Conservation (phyloP, 1,140 invertebrate genomes). For the Neelides sp. region DNA sequence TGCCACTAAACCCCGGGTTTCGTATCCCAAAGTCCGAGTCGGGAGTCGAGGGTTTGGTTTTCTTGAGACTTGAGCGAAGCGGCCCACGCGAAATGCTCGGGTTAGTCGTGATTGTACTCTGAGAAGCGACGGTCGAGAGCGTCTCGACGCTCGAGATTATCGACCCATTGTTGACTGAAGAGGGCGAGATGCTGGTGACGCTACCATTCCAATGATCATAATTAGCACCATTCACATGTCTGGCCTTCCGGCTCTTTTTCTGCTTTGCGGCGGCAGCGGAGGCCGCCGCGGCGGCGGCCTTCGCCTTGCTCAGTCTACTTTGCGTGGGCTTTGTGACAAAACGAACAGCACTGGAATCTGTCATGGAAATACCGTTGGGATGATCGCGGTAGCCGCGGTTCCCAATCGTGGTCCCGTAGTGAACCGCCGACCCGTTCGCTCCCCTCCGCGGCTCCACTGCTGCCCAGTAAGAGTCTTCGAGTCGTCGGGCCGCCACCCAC, state of each 20-base stretch:
- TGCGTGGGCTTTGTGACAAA: constrained; percentile 23
- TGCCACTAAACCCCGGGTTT: constrained; percentile 66
- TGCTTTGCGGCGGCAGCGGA: not conserved
- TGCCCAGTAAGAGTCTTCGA: not conserved
- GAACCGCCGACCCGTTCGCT: not conserved
- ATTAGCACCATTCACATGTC: not conserved
- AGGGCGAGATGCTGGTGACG: constrained; percentile 22
- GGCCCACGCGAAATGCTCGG: constrained; percentile 46
- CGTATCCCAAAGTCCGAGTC: constrained; percentile 55
- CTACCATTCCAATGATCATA: constrained; percentile 21
- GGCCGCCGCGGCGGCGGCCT: not conserved
- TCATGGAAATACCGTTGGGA: constrained; percentile 30
- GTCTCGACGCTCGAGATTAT: constrained; percentile 14
- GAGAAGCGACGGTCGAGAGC: constrained; percentile 5
- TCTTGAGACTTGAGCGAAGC: constrained; percentile 65
- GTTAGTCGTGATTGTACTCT: constrained; percentile 7
- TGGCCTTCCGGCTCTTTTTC: not conserved
- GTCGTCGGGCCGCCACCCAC: constrained; percentile 10
- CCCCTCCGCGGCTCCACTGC: not conserved
- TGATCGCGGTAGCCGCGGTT: constrained; percentile 26
- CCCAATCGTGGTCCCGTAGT: constrained; percentile 20
- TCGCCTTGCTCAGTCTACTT: not conserved
- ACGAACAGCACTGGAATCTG: constrained; percentile 30
- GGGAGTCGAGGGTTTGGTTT: constrained; percentile 48
- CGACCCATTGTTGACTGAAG: not conserved